Base-by-base conservation (phyloP, 23 tunicate species). In the Ciona savignyi region DNA sequence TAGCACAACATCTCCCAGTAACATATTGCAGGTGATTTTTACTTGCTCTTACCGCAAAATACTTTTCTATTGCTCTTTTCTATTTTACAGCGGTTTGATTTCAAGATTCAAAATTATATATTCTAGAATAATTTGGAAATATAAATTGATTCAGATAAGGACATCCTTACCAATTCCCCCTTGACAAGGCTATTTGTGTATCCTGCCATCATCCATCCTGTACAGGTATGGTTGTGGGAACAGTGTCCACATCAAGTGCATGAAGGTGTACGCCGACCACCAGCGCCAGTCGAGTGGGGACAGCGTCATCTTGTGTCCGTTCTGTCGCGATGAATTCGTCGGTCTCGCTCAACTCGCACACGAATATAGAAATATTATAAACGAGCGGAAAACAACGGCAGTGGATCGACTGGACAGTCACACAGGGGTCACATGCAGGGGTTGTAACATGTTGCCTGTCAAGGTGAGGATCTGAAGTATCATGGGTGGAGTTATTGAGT, bases 201-300 rank as follows among this genome's bases (percentile, higher is more conserved):
- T n/a, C n/a, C n/a, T n/a, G n/a, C n/a, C n/a, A n/a, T n/a, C n/a
- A n/a, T n/a, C n/a, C n/a, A n/a, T n/a, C n/a, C n/a, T 26, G 60
- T 29, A 23, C 34, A 82, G 96, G 51, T 76, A 79, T 85, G 97
- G 98, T 1, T 93, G 98, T 74, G 93, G 93, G 20, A 93, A 93
- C 71, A 86, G 93, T 70, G 87, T 86, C 62, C 98, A 93, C 28
- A 93, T 93, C 25, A 86, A 86, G 70, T 93, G 98, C 64, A 93
- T 93, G 98, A 93, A 93, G 66, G 77, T 93, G 24, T 93, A 93
- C 93, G 89, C 82, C 11, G 98, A 93, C 51, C 98, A 93, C 62
- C 98, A 93, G 66, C 75, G 78, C 20, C 85, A 91, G 23, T 29
- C 89, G 0, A 35, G 74, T 26, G 34, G 74, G 24, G 63, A 71